phyloP scores from a whole-genome alignment of 2,797 vertebrate species.

The Darevskia mixta region DNA sequence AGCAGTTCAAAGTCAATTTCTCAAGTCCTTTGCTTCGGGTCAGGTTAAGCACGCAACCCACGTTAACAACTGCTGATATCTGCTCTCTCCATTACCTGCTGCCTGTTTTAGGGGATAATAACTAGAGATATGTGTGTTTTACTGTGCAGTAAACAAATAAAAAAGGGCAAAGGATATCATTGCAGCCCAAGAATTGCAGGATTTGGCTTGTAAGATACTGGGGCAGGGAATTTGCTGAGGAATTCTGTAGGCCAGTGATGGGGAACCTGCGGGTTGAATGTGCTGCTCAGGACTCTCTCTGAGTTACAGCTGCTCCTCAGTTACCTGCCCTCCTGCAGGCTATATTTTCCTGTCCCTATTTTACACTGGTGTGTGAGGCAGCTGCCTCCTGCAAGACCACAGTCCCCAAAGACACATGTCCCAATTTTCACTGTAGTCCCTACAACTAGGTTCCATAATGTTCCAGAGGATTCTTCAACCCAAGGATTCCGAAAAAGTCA shows the following conservation, averaged over 20 bases:
- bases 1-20: slow-evolving; percentile 16
- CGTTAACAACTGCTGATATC: not conserved
- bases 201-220: not conserved
- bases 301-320: no score
- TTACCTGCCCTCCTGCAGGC: no score
- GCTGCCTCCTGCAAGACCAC: no score
- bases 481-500: no score
- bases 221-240: not conserved
- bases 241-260: not conserved
- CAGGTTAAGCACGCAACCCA: not conserved
- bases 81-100: not conserved
- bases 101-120: not conserved
- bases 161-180: no score
- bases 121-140: not conserved
- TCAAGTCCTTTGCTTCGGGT: not conserved
- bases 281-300: no score
- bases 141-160: not conserved
- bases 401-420: no score
- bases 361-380: no score
- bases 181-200: not conserved
- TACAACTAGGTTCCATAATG: not conserved
- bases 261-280: no score
- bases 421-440: not conserved
- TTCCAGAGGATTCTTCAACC: no score
- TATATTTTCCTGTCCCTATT: no score